phyloP scores from a whole-genome alignment of 1,140 invertebrate genomes.

The Mya arenaria region DNA sequence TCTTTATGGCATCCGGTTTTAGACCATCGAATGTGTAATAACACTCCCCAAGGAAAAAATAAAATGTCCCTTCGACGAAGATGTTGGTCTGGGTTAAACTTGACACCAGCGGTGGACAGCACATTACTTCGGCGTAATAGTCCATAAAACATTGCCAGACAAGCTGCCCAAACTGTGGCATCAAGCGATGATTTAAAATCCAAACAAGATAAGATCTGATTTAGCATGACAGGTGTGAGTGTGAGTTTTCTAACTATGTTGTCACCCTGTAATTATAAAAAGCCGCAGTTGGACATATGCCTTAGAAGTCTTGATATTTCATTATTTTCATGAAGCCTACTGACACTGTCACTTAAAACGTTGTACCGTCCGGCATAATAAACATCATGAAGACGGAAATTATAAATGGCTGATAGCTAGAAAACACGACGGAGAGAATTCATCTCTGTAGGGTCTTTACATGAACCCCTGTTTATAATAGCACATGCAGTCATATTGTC shows the following conservation, averaged over 20 bases:
- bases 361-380: too few relatives aligned
- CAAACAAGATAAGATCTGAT: too few relatives aligned
- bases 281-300: too few relatives aligned
- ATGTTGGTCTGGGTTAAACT: background rate
- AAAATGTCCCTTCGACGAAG: background rate
- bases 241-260: too few relatives aligned
- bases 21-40: background rate
- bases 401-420: constrained; percentile 12
- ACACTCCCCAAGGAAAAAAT: constrained; percentile 3
- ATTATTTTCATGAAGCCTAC: too few relatives aligned
- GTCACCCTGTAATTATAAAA: too few relatives aligned
- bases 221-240: too few relatives aligned
- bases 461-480: background rate
- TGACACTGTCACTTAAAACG: too few relatives aligned
- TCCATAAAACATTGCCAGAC: constrained; percentile 15
- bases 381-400: background rate
- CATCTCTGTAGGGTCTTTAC: background rate
- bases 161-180: too few relatives aligned
- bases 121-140: background rate
- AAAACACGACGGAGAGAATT: background rate
- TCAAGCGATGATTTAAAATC: too few relatives aligned
- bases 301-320: too few relatives aligned
- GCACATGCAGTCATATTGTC: background rate
- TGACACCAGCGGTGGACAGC: background rate
- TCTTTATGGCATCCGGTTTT: background rate